Conservation (phyloP, 2,113 vertebrate genomes). For the Panthera leo region DNA sequence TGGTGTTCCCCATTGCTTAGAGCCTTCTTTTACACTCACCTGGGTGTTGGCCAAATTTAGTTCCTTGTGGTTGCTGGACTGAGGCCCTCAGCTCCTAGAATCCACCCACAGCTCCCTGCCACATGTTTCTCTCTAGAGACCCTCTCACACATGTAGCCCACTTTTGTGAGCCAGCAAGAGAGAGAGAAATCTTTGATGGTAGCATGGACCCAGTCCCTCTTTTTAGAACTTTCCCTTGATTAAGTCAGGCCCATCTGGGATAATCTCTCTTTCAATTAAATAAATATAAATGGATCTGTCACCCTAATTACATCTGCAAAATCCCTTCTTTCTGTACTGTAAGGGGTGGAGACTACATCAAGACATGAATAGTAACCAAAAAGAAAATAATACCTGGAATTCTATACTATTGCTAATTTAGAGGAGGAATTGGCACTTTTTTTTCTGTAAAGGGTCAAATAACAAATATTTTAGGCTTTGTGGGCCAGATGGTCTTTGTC, state of each 20-base stretch:
- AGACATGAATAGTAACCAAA: not conserved
- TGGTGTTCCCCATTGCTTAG: not conserved
- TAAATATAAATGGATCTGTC: not conserved
- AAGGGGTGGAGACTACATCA: not conserved
- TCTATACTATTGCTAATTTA: not conserved
- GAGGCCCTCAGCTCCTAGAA: not conserved
- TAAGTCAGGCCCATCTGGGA: not conserved
- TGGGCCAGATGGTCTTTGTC: not conserved
- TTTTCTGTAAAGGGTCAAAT: not conserved
- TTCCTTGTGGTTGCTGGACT: not conserved
- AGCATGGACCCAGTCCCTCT: not conserved
- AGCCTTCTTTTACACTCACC: not conserved
- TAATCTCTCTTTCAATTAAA: not conserved
- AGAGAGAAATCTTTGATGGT: not conserved
- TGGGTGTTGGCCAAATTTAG: not conserved
- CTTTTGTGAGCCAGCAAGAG: not conserved
- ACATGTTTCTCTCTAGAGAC: rapidly evolving
- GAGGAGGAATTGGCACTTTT: not conserved
- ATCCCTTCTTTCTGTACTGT: not conserved
- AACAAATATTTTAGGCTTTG: not conserved
- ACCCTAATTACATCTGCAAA: not conserved
- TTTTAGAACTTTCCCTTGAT: not conserved
- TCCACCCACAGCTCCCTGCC: not conserved
- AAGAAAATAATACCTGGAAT: not conserved
- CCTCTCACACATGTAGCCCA: rapidly evolving